Conservation (phyloP, 2,888 invertebrate species). For the Leucoptera coffeella region DNA sequence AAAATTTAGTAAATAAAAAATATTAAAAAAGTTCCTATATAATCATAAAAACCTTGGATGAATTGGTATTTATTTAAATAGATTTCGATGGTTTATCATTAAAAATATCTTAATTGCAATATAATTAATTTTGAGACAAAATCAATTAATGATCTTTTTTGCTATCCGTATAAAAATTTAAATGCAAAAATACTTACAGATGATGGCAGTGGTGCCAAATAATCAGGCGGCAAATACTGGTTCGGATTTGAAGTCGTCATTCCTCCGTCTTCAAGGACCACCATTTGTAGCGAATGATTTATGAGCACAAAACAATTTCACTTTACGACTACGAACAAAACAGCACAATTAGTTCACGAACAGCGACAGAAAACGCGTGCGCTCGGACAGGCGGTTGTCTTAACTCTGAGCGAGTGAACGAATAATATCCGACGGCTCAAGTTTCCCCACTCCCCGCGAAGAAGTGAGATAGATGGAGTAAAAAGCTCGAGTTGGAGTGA, state of each 20-base stretch:
- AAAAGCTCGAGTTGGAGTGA: conserved; percentile 26
- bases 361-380: conserved; percentile 23
- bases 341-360: conserved; percentile 30
- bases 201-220: conserved; percentile 87
- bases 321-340: conserved; percentile 28
- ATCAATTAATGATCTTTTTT: background rate
- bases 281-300: conserved; percentile 61
- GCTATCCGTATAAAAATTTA: no score
- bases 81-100: no score
- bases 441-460: conserved; percentile 18
- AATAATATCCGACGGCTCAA: conserved; percentile 32
- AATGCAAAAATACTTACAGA: conserved; percentile 68
- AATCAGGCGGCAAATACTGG: conserved; percentile 95
- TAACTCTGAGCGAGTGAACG: conserved; percentile 39
- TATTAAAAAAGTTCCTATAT: no score
- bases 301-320: conserved; percentile 25
- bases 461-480: conserved; percentile 20
- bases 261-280: conserved; percentile 86
- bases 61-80: no score
- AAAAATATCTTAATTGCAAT: no score
- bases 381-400: conserved; percentile 26
- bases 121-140: no score
- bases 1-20: no score
- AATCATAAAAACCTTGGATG: no score
- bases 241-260: conserved; percentile 85